Evolutionary conservation across 2,797 vertebrate species (phyloP).

Genomic region (Limosa lapponica): DNA sequence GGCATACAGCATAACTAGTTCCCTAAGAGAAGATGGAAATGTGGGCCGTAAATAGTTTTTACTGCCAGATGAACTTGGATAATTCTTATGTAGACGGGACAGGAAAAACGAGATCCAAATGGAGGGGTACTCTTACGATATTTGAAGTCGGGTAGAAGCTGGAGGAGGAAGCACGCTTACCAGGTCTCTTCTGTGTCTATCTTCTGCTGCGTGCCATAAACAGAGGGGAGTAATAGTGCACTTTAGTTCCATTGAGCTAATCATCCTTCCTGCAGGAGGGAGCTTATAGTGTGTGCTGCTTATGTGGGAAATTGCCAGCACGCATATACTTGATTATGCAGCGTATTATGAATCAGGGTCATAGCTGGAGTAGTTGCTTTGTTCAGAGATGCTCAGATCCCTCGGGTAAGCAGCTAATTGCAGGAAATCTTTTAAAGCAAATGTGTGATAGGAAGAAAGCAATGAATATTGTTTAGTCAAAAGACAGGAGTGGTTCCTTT

Average conservation of each 20-base stretch:
- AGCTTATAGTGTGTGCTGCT: constrained; percentile 20
- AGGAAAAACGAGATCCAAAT: constrained; percentile 30
- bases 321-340: constrained; percentile 16
- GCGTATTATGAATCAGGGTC: constrained; percentile 50
- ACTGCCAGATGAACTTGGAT: background rate
- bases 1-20: background rate
- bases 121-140: background rate
- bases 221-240: background rate
- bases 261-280: constrained; percentile 9
- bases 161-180: background rate
- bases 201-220: background rate
- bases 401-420: constrained; percentile 48
- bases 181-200: background rate
- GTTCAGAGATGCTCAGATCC: constrained; percentile 40
- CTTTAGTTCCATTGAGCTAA: background rate
- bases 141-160: background rate
- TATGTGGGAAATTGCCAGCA: constrained; percentile 34
- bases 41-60: background rate
- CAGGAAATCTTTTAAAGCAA: constrained; percentile 60
- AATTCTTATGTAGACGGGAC: background rate
- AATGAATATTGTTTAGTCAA: constrained; percentile 67
- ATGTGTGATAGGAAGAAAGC: constrained; percentile 54
- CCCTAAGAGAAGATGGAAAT: constrained; percentile 17
- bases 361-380: constrained; percentile 52
- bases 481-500: constrained; percentile 53